phyloP scores from a whole-genome alignment of 2,888 invertebrate genomes.

The Sphaerolaimus hirsutus region DNA sequence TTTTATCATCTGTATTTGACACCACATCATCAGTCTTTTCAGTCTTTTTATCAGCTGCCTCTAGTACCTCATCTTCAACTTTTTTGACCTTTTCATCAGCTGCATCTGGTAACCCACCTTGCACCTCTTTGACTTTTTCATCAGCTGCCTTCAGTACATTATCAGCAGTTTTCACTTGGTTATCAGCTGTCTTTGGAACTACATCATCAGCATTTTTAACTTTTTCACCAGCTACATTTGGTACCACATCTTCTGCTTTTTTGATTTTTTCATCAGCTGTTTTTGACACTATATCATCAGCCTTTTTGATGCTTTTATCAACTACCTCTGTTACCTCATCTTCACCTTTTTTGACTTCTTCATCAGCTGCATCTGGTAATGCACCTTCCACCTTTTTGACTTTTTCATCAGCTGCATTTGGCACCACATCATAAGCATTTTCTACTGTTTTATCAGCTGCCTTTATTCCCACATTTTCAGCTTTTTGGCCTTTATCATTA shows the following conservation, averaged over 20 bases:
- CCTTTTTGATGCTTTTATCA: neutral
- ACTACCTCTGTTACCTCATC: neutral
- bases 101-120: neutral
- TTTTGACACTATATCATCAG: neutral
- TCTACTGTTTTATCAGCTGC: neutral
- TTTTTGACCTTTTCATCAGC: neutral
- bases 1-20: neutral
- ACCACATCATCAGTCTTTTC: neutral
- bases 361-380: neutral
- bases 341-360: neutral
- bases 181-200: too few species aligned
- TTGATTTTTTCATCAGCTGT: neutral
- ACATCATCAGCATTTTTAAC: too few species aligned
- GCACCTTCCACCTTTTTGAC: neutral
- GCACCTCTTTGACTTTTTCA: neutral
- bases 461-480: neutral
- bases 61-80: neutral
- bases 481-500: neutral
- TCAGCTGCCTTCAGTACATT: neutral
- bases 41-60: neutral
- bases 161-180: too few species aligned
- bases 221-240: too few species aligned
- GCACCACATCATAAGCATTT: neutral
- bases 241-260: too few species aligned
- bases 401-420: neutral